A percentile compares a stretch with the other conserved stretches of the same genome.
Evolutionary conservation across 2,113 vertebrate species (phyloP).

Genomic region (Symphodus melops): DNA sequence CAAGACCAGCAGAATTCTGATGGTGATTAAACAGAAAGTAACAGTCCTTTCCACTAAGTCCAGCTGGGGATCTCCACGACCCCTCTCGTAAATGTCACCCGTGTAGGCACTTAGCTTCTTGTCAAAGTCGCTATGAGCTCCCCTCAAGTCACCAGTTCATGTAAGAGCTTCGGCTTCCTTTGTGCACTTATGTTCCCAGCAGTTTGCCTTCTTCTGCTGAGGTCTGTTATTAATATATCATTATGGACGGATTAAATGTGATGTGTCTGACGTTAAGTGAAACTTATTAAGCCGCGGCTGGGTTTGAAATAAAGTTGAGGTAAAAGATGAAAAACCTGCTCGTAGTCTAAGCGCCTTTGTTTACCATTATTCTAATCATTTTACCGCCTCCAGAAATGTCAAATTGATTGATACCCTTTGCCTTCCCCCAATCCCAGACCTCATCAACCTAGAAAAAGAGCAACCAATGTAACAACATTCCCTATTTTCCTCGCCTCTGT

Average conservation of each 20-base stretch:
- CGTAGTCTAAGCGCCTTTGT: constrained; percentile 62
- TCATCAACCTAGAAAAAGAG: constrained; percentile 58
- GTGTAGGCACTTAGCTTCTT: constrained; percentile 46
- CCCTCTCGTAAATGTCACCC: constrained; percentile 71
- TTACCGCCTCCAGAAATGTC: constrained; percentile 64
- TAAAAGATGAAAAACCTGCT: constrained; percentile 17
- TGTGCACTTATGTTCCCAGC: constrained; percentile 51
- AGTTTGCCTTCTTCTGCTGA: constrained; percentile 18
- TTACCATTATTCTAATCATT: constrained; percentile 78
- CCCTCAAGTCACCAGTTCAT: constrained; percentile 37
- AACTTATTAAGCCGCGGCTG: constrained; percentile 36
- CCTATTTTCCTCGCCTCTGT: constrained; percentile 25
- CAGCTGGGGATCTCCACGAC: constrained; percentile 53
- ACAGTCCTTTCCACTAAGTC: constrained; percentile 38
- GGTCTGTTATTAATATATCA: constrained; percentile 67
- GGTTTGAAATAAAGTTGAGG: constrained; percentile 32
- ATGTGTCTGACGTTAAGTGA: constrained; percentile 50
- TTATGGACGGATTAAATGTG: constrained; percentile 56
- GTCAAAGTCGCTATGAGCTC: constrained; percentile 51
- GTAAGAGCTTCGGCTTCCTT: constrained; percentile 45
- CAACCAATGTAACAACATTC: constrained; percentile 63
- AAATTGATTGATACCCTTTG: constrained; percentile 71
- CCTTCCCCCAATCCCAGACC: constrained; percentile 71
- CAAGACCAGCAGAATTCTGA: constrained; percentile 56
- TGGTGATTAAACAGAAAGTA: constrained; percentile 66